Base-by-base conservation (phyloP, 2,797 vertebrate genomes). In the Enteromius afrohamiltoni region DNA sequence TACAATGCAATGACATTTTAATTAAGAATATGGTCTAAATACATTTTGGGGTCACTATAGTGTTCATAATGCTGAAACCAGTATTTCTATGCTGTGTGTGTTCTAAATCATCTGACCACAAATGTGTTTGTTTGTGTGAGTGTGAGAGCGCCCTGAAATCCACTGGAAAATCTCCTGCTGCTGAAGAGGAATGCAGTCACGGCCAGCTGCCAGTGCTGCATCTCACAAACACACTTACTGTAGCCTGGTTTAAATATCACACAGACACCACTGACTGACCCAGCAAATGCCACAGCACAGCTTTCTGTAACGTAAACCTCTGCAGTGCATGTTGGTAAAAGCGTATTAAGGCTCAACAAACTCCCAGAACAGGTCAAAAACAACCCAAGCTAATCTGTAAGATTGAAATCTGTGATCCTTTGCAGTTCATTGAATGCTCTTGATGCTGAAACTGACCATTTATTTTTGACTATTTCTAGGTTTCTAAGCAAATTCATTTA, bases 161-260 rank as follows among this genome's bases (percentile, higher is more conserved):
- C 4, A 17, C 16, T 85, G 83, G 86, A 83, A 85, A 83, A 85
- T 85, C 53, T 80, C 74, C 71, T 47, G 74, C 45, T 29, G 49
- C 49, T 62, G 14, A 51, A 0, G 42, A 80, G 82, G 21, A n/a
- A 37, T 87, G 4, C 67, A 47, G 7, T 21, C 40, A 74, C 19
- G 53, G 64, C 79, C 76, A 47, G 34, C 67, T 55, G 79, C 68
- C 53, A n/a, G 79, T 60, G 77, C 55, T 19, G 62, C 1, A 37
- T 51, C 58, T 75, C 40, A 60, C 55, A 77, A 53, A 40, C 75
- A 77, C 69, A 34, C 21, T 53, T 70, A 83, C 64, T 81, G 71
- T 71, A 79, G 37, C 51, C 70, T 23, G 40, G 8, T 75, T 47
- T 37, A 45, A 60, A 34, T 75, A 53, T 58, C 47, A 55, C 6